Base-by-base conservation (phyloP, 2,888 invertebrate species). In the Hyalella azteca region DNA sequence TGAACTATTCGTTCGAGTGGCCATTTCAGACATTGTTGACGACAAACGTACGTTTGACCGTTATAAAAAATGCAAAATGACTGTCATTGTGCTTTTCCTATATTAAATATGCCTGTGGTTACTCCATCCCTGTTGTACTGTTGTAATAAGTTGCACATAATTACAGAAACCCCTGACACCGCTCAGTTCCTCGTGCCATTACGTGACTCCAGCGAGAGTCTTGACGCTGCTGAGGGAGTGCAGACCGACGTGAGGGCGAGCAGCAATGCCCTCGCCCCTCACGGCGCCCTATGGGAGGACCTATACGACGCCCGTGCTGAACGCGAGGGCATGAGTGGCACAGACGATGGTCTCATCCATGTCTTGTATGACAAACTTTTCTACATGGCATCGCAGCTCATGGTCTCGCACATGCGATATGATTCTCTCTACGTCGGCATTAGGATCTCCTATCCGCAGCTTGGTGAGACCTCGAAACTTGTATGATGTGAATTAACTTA, bases 151-250 rank as follows among this genome's bases (percentile, higher is more conserved):
- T n/a, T n/a, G n/a, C n/a, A n/a, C n/a, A n/a, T n/a, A n/a, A 32
- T 49, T 73, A 54, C 81, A 78, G 78, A 78, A 45, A 80, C 59
- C n/a, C 49, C 73, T 29, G 77, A 78, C 54, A 81, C n/a, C 49
- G 78, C 78, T 22, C 82, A 79, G 79, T 80, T 79, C 78, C 76
- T 81, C 32, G 48, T 49, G 15, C 78, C 79, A 32, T 26, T 73
- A 15, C 59, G 48, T 19, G 76, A 54, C n/a, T 73, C 40, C 4
- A 48, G 54, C 15, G 50, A 66, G 40, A 60, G 66, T 39, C 29
- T 19, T 7, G 66, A 66, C 36, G 13, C 66, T 22, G 7, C 59
- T 36, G 66, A 66, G 36, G 66, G 36, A 66, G 22, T 29, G 1
- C 66, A 36, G 66, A 66, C 32, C 7, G 66, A 66, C 66, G 66